Evolutionary conservation across 2,113 vertebrate genomes (phyloP).

Genomic region (Oreochromis aureus): DNA sequence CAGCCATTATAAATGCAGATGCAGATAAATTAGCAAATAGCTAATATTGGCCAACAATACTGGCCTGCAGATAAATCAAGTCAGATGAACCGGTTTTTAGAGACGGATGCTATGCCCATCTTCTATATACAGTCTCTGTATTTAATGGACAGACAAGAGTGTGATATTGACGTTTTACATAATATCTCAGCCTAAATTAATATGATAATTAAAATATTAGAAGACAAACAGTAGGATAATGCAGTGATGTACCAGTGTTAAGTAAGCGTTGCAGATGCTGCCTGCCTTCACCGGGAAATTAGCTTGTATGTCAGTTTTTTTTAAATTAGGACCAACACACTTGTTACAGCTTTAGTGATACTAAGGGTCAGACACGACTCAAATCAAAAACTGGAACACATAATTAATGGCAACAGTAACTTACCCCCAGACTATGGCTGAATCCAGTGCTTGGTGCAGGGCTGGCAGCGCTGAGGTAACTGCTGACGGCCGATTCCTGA

Average conservation of each 20-base stretch:
- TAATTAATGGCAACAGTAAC: neutral
- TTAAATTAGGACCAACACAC: neutral
- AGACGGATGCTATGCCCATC: neutral
- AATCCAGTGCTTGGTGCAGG: constrained; percentile 95
- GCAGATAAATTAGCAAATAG: neutral
- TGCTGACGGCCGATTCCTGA: constrained; percentile 97
- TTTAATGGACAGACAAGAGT: neutral
- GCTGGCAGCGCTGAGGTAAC: constrained; percentile 97
- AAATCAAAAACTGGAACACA: neutral
- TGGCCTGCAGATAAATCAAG: neutral
- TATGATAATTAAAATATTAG: neutral
- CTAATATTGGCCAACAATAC: neutral
- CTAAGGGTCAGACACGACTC: neutral
- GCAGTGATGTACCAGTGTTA: neutral
- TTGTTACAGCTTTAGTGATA: neutral
- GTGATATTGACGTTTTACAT: neutral
- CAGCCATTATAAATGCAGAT: neutral
- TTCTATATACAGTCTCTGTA: neutral
- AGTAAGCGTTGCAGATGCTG: neutral
- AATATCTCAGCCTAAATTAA: neutral
- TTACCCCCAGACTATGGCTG: constrained; percentile 95
- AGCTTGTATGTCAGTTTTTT: neutral
- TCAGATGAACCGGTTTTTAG: accelerated
- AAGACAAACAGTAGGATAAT: neutral
- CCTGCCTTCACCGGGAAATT: neutral